A percentile compares a stretch with the other conserved stretches of the same genome.
Evolutionary conservation across 2,888 invertebrate genomes (phyloP).

Genomic region (Tribolium freemani): DNA sequence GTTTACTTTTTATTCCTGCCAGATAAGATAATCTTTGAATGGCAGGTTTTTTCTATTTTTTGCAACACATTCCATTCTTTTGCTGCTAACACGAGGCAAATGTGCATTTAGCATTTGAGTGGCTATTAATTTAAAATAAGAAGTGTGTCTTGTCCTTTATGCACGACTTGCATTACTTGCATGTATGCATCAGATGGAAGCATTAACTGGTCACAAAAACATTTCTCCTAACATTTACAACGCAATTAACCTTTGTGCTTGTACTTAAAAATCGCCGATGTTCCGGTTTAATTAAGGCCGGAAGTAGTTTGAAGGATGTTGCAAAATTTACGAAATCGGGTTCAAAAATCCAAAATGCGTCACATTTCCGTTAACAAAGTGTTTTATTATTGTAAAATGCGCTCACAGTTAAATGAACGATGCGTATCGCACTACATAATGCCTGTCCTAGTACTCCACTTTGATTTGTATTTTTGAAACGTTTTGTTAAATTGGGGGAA

Average conservation of each 20-base stretch:
- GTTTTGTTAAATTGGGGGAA: constrained; percentile 6
- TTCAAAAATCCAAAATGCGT: constrained; percentile 12
- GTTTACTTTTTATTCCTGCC: no score
- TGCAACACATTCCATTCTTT: no score
- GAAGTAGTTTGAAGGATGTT: constrained; percentile 17
- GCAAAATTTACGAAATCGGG: constrained; percentile 10
- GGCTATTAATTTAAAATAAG: not conserved
- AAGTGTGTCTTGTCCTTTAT: not conserved
- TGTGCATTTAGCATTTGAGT: not conserved
- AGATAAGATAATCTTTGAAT: no score
- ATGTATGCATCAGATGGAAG: not conserved
- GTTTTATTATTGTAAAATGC: constrained; percentile 9
- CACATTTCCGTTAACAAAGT: constrained; percentile 5
- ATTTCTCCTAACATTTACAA: not conserved
- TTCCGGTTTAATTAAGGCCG: not conserved
- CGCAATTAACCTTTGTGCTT: not conserved
- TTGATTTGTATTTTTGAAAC: constrained; percentile 20
- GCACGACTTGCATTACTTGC: not conserved
- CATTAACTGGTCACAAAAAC: not conserved
- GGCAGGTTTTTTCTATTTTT: no score
- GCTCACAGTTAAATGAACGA: constrained; percentile 4
- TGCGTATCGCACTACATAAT: constrained; percentile 3
- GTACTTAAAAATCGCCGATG: not conserved
- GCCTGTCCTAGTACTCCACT: constrained; percentile 18
- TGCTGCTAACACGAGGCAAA: not conserved